A percentile compares a stretch with the other conserved stretches of the same genome.
Conservation (phyloP, 2,888 invertebrate genomes). For the Anthophora plumipes region DNA sequence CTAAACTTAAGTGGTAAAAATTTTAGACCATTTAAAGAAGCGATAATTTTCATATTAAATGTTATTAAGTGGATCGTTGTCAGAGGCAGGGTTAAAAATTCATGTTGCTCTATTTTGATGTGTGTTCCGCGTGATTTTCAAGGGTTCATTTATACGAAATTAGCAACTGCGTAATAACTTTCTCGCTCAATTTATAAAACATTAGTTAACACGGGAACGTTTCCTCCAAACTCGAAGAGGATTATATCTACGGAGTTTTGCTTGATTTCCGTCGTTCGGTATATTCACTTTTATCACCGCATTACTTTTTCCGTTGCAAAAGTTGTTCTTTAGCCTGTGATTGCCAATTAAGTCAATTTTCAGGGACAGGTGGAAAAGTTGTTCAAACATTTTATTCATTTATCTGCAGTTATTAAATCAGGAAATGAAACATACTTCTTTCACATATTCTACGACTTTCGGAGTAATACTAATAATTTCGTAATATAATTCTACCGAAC, state of each 20-base stretch:
- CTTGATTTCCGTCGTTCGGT: slow-evolving; percentile 28
- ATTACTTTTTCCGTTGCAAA: background rate
- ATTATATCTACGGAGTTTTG: slow-evolving; percentile 25
- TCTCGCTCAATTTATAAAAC: slow-evolving; percentile 27
- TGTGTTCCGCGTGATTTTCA: background rate
- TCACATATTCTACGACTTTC: background rate
- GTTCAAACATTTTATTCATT: background rate
- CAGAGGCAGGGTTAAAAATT: background rate
- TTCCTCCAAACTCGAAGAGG: slow-evolving; percentile 7
- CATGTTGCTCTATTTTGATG: background rate
- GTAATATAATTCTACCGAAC: no score
- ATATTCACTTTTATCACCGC: slow-evolving; percentile 8
- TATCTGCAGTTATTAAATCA: background rate
- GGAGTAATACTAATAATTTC: background rate
- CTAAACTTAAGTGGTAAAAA: no score
- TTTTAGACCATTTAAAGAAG: no score
- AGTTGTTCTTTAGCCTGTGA: background rate
- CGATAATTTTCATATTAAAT: no score
- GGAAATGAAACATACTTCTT: no score
- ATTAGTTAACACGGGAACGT: slow-evolving; percentile 26
- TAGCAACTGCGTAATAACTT: slow-evolving; percentile 13
- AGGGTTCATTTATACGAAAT: slow-evolving; percentile 3
- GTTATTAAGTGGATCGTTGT: no score
- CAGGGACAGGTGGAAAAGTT: background rate
- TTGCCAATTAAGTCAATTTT: background rate